Evolutionary conservation across 2,888 invertebrate species (phyloP).

Genomic region (Ichneumon xanthorius): DNA sequence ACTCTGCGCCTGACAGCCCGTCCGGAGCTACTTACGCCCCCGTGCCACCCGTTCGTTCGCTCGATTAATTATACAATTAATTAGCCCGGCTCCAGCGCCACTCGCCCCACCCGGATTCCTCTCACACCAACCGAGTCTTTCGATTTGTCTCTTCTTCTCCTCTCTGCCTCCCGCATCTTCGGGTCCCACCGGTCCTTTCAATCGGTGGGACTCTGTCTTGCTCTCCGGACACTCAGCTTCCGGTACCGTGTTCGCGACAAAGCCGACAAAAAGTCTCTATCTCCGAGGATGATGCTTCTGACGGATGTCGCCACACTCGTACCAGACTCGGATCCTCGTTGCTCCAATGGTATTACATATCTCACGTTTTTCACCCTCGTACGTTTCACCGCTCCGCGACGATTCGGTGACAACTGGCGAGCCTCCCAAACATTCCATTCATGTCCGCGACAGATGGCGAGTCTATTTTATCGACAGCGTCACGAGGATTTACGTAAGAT

Average conservation of each 20-base stretch:
- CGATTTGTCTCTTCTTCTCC: constrained; percentile 34
- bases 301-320: constrained; percentile 39
- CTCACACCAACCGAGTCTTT: constrained; percentile 40
- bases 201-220: constrained; percentile 30
- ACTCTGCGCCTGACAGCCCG: constrained; percentile 73
- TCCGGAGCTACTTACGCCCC: constrained; percentile 72
- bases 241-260: background rate
- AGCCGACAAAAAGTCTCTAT: constrained; percentile 2
- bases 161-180: background rate
- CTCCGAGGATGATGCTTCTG: constrained; percentile 18
- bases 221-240: background rate
- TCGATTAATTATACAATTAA: constrained; percentile 78
- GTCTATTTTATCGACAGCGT: background rate
- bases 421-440: background rate
- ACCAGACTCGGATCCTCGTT: constrained; percentile 14
- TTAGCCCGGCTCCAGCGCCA: constrained; percentile 70
- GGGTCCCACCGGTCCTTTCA: constrained; percentile 19
- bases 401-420: background rate
- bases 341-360: background rate
- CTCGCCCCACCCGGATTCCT: constrained; percentile 42
- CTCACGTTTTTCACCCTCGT: background rate
- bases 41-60: constrained; percentile 71
- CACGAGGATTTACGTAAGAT: background rate
- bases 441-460: background rate
- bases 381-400: background rate